These are phyloP conservation scores for Notothenia rossii DNA, from an alignment of 2,113 vertebrate species.

Conservation along the genomic window DNA sequence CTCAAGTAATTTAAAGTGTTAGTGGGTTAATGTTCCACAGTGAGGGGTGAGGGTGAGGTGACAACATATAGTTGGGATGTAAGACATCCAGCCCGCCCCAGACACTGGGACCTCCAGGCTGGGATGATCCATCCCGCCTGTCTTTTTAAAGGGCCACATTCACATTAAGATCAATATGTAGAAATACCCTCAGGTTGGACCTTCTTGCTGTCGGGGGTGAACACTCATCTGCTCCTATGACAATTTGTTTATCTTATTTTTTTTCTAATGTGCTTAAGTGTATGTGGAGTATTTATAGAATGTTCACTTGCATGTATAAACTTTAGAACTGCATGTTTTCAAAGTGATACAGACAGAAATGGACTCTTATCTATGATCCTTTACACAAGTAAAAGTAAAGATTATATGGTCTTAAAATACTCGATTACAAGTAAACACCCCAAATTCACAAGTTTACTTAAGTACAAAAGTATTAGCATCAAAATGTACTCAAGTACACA, in stretches of 20 bases:
- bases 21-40: slow-evolving; percentile 17
- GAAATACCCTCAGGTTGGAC: background rate
- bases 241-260: background rate
- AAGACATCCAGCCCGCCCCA: background rate
- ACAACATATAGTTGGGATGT: background rate
- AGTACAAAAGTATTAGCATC: no score
- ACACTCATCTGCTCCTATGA: background rate
- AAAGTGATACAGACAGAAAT: background rate
- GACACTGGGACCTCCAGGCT: slow-evolving; percentile 14
- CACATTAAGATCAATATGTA: background rate
- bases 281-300: background rate
- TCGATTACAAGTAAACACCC: no score
- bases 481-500: no score
- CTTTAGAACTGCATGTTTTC: background rate
- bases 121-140: background rate
- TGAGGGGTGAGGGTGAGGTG: background rate
- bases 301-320: background rate
- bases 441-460: no score
- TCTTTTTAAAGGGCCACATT: slow-evolving; percentile 1
- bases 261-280: background rate
- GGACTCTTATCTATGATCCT: no score
- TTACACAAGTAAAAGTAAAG: no score
- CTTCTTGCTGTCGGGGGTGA: background rate
- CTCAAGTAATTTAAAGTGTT: slow-evolving; percentile 4
- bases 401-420: no score